Percentiles rank a stretch among this genome's conserved stretches.
These are phyloP conservation scores for Plecotus auritus DNA, from an alignment of 2,113 vertebrate species.

Conservation along the genomic window DNA sequence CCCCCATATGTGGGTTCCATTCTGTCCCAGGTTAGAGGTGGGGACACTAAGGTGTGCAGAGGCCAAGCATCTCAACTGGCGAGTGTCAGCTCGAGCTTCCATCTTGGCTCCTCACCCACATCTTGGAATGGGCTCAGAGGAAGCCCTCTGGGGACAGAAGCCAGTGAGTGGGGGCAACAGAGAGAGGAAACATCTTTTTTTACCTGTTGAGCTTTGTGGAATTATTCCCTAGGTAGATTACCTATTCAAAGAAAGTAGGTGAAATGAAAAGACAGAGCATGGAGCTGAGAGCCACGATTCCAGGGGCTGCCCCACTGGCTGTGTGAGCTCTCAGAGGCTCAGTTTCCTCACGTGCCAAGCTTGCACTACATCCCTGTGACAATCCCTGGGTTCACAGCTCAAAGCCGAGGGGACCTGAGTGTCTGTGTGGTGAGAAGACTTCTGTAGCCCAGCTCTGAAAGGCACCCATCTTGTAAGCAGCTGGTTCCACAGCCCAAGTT, in stretches of 20 bases:
- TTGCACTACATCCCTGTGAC: background rate
- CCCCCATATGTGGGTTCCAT: background rate
- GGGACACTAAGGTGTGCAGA: background rate
- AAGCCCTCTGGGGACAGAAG: background rate
- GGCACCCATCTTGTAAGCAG: background rate
- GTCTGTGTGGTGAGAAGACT: background rate
- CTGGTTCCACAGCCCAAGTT: background rate
- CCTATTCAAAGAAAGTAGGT: background rate
- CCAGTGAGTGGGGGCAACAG: background rate
- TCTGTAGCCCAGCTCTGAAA: background rate
- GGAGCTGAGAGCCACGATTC: background rate
- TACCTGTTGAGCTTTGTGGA: background rate
- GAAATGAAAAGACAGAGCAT: background rate
- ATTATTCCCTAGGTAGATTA: background rate
- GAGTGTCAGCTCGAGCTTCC: background rate
- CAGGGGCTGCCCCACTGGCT: no score
- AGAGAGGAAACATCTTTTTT: background rate
- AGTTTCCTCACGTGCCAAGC: background rate
- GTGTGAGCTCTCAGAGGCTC: background rate
- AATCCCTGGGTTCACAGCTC: background rate
- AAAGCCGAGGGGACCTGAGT: background rate
- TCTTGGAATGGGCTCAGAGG: background rate
- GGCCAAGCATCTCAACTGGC: background rate
- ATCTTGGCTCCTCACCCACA: background rate
- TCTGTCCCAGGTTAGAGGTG: background rate